Percentiles rank a stretch among this genome's conserved stretches.
Evolutionary conservation across 2,797 vertebrate species (phyloP).

Genomic region (Fringilla coelebs): DNA sequence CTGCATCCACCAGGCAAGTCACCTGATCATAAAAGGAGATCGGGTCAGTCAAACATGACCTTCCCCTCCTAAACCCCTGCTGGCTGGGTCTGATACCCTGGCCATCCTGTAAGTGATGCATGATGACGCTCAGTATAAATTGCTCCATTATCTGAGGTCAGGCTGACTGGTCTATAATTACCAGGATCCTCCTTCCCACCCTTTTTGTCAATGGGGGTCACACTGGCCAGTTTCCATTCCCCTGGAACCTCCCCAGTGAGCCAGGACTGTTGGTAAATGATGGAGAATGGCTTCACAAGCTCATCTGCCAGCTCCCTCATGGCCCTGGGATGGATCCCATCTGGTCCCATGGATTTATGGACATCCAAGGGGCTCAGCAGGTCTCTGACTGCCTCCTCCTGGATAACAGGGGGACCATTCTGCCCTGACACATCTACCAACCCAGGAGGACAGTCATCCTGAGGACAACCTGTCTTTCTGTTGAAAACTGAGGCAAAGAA

Average conservation of each 20-base stretch:
- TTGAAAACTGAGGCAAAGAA: not conserved
- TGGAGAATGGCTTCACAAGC: accelerated
- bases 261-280: not conserved
- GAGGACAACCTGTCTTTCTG: not conserved
- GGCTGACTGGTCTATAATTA: too few species aligned
- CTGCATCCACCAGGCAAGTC: too few species aligned
- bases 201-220: not conserved
- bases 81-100: not conserved
- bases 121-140: too few species aligned
- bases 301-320: not conserved
- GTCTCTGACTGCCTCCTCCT: not conserved
- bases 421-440: not conserved
- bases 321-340: not conserved
- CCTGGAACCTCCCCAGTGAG: not conserved
- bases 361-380: not conserved
- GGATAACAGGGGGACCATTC: not conserved
- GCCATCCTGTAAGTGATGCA: not conserved
- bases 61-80: too few species aligned
- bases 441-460: not conserved
- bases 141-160: not conserved
- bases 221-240: not conserved
- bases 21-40: too few species aligned
- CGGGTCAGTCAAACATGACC: too few species aligned
- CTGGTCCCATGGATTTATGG: not conserved
- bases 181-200: not conserved